Conservation (phyloP, 2,113 vertebrate species). For the Syngnathus typhle region DNA sequence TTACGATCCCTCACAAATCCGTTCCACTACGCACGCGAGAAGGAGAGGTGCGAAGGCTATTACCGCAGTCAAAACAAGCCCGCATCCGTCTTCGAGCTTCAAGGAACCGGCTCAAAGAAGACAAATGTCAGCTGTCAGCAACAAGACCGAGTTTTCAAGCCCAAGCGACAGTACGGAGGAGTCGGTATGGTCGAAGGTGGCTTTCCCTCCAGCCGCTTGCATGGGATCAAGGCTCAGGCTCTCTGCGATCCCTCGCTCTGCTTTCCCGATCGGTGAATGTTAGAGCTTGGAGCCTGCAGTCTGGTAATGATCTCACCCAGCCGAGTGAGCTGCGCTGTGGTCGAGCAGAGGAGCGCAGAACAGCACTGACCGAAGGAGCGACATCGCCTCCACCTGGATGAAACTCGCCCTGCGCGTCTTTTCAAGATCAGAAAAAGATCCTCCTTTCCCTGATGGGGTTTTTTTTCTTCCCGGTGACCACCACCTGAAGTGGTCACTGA, state of each 20-base stretch:
- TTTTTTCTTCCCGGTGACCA: neutral
- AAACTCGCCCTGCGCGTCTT: conserved; percentile 21
- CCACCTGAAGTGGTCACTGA: neutral
- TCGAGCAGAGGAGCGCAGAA: conserved; percentile 29
- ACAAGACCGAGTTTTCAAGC: conserved; percentile 43
- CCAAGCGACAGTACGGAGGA: conserved; percentile 22
- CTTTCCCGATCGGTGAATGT: conserved; percentile 64
- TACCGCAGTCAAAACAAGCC: conserved; percentile 73
- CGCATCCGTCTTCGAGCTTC: conserved; percentile 62
- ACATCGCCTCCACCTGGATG: conserved; percentile 66
- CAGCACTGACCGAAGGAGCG: conserved; percentile 53
- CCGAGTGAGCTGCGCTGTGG: conserved; percentile 51
- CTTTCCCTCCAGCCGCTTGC: conserved; percentile 33
- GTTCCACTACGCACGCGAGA: conserved; percentile 50
- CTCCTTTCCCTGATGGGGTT: neutral
- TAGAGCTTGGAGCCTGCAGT: conserved; percentile 70
- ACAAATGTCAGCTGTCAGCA: conserved; percentile 50
- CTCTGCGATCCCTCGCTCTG: conserved; percentile 22
- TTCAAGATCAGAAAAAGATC: neutral
- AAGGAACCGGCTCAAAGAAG: conserved; percentile 50
- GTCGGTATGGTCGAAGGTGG: conserved; percentile 36
- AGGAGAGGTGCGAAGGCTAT: conserved; percentile 45
- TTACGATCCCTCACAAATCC: conserved; percentile 68
- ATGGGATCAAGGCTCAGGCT: conserved; percentile 39
- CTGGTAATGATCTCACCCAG: conserved; percentile 73